A percentile compares a stretch with the other conserved stretches of the same genome.
These are phyloP conservation scores for Sitta carolinensis DNA, from an alignment of 2,797 vertebrate species.

Conservation along the genomic window DNA sequence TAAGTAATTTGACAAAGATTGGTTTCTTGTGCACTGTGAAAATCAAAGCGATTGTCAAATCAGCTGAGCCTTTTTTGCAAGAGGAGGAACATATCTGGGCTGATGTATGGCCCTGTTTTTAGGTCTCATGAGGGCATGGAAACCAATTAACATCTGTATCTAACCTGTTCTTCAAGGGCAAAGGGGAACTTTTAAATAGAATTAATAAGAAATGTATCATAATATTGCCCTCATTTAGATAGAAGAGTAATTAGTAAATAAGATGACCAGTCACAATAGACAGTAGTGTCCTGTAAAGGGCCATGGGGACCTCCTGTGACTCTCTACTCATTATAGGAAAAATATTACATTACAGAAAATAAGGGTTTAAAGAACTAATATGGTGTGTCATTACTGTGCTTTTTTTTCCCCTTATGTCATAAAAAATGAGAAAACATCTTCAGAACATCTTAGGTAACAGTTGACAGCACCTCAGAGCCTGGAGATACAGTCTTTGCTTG, in stretches of 20 bases:
- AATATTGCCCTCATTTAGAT: background rate
- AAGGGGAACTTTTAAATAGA: background rate
- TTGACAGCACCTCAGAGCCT: background rate
- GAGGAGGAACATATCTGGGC: background rate
- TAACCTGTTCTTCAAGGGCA: background rate
- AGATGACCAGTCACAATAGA: background rate
- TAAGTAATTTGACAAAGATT: background rate
- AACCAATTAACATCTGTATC: constrained; percentile 27
- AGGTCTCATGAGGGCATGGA: background rate
- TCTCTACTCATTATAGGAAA: background rate
- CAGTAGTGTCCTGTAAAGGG: background rate
- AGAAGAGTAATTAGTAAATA: constrained; percentile 11
- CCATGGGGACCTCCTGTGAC: background rate
- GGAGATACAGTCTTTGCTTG: background rate
- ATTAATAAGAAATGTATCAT: background rate
- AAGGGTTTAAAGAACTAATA: background rate
- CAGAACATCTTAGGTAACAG: background rate
- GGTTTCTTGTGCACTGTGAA: background rate
- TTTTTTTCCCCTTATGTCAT: rapidly evolving
- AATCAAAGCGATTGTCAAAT: background rate
- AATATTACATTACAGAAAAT: background rate
- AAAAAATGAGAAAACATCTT: background rate
- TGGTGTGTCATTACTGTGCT: background rate
- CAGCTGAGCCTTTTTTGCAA: background rate
- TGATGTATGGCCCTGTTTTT: constrained; percentile 6